phyloP scores from a whole-genome alignment of 2,888 invertebrate species.

The Podotricha telesiphe region DNA sequence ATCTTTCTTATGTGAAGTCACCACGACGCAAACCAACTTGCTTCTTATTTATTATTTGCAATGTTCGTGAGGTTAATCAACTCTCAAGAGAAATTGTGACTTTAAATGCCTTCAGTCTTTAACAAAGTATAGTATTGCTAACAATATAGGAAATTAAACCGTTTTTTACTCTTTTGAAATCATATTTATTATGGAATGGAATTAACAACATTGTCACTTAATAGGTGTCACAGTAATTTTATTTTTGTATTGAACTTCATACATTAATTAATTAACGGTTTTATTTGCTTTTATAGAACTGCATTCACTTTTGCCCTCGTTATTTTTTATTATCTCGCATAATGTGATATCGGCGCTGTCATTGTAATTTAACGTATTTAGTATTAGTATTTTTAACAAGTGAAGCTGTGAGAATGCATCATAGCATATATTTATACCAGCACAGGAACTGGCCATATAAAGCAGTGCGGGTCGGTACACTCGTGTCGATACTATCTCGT shows the following conservation, averaged over 20 bases:
- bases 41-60: slow-evolving; percentile 49
- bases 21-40: slow-evolving; percentile 54
- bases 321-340: not conserved
- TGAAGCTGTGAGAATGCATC: slow-evolving; percentile 34
- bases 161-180: slow-evolving; percentile 7
- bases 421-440: slow-evolving; percentile 39
- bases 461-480: slow-evolving; percentile 50
- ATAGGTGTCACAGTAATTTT: slow-evolving; percentile 5
- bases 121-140: not conserved
- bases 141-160: not conserved
- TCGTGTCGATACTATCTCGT: slow-evolving; percentile 68
- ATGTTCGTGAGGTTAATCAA: slow-evolving; percentile 42
- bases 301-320: slow-evolving; percentile 19
- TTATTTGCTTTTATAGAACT: slow-evolving; percentile 16
- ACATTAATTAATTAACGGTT: slow-evolving; percentile 8
- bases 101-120: not conserved
- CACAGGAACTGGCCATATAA: slow-evolving; percentile 46
- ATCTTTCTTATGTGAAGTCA: slow-evolving; percentile 61
- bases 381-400: slow-evolving; percentile 1
- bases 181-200: slow-evolving; percentile 13
- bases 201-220: slow-evolving; percentile 22
- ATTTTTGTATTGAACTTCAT: not conserved
- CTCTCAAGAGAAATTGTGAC: slow-evolving; percentile 19
- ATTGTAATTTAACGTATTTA: not conserved
- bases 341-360: not conserved